Evolutionary conservation across 1,140 invertebrate species (phyloP).

Genomic region (Apis cerana): DNA sequence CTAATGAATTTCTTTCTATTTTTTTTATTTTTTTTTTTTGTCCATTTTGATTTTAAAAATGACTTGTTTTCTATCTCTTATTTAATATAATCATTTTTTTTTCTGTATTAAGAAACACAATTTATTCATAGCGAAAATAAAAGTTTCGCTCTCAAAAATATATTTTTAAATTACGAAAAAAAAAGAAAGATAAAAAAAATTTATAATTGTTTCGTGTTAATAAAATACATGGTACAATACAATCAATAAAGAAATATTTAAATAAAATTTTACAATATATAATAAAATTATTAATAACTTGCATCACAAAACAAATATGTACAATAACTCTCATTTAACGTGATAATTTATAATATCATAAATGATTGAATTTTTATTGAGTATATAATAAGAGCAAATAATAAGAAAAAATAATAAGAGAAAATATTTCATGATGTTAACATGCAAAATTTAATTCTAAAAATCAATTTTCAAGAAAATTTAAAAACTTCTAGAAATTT

Average conservation of each 20-base stretch:
- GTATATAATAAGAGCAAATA: no score
- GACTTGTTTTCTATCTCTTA: background rate
- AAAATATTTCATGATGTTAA: background rate
- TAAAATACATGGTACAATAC: background rate
- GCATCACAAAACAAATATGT: background rate
- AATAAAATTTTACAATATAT: background rate
- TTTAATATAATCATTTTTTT: background rate
- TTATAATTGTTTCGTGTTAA: background rate
- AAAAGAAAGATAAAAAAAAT: background rate
- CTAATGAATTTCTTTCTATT: background rate
- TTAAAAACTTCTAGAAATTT: background rate
- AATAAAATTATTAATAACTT: background rate
- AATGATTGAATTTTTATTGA: background rate
- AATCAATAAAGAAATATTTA: background rate
- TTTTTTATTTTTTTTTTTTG: background rate
- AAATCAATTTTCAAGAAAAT: background rate
- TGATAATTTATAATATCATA: background rate
- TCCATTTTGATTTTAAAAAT: background rate
- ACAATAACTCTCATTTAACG: background rate
- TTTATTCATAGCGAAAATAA: background rate
- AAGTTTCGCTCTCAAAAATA: background rate
- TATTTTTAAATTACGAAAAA: background rate
- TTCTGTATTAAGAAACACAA: background rate
- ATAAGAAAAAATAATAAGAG: background rate
- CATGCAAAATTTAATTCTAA: background rate